Percentiles rank a stretch among this genome's conserved stretches.
These are phyloP conservation scores for Ormyrus pomaceus DNA, from an alignment of 2,888 invertebrate species.

Conservation along the genomic window DNA sequence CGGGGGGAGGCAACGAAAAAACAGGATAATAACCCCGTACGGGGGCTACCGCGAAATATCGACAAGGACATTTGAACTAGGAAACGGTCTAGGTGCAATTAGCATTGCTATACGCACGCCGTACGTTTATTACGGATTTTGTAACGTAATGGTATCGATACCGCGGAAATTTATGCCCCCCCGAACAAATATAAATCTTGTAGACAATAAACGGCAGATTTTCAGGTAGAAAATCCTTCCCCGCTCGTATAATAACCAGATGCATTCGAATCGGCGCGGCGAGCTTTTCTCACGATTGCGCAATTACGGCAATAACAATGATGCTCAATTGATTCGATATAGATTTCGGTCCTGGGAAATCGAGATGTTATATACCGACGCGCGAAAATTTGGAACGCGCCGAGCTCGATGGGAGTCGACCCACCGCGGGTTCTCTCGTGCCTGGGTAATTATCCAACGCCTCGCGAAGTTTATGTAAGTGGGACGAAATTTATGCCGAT, in stretches of 20 bases:
- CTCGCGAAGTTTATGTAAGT: conserved; percentile 32
- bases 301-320: no score
- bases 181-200: conserved; percentile 32
- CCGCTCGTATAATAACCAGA: background rate
- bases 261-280: background rate
- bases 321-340: no score
- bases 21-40: no score
- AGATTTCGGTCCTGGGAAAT: background rate
- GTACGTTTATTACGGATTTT: conserved; percentile 34
- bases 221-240: conserved; percentile 18
- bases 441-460: conserved; percentile 24
- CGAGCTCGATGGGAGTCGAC: conserved; percentile 4
- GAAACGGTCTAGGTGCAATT: conserved; percentile 20
- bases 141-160: conserved; percentile 29
- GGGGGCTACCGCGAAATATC: conserved; percentile 1
- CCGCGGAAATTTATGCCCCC: conserved; percentile 29
- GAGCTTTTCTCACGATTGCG: no score
- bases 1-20: background rate
- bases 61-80: conserved; percentile 12
- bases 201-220: conserved; percentile 33
- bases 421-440: background rate
- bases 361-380: background rate
- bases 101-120: conserved; percentile 2
- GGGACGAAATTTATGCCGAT: conserved; percentile 31
- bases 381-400: conserved; percentile 6